Percentiles rank a stretch among this genome's conserved stretches.
phyloP scores from a whole-genome alignment of 2,797 vertebrate species.

The Macrochelys suwanniensis region DNA sequence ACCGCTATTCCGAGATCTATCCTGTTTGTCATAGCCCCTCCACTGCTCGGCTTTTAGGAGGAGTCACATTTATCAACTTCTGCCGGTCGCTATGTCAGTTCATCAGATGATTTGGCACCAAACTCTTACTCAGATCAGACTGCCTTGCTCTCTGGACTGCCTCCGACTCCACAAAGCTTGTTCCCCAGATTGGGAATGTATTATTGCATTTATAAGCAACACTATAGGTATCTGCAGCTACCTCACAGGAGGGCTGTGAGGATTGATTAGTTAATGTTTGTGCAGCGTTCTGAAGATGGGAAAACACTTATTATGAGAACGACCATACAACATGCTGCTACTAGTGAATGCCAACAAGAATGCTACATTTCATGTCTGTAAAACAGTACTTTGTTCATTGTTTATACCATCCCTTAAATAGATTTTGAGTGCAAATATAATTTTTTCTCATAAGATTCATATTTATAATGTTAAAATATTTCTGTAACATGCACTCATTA shows the following conservation, averaged over 20 bases:
- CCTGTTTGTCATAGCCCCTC: neutral
- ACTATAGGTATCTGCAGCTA: accelerated
- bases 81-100: neutral
- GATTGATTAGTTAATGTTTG: neutral
- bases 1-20: neutral
- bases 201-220: neutral
- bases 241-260: neutral
- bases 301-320: neutral
- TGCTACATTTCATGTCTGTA: neutral
- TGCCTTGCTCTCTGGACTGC: neutral
- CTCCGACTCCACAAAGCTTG: neutral
- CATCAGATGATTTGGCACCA: neutral
- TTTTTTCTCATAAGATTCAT: neutral
- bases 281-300: too few relatives aligned
- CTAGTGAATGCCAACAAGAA: neutral
- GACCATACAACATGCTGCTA: neutral
- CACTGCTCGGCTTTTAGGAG: neutral
- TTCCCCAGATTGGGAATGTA: neutral
- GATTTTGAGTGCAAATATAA: neutral
- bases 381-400: neutral
- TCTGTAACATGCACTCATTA: neutral
- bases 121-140: neutral
- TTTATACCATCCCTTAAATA: neutral
- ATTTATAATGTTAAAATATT: neutral
- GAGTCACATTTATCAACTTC: neutral